These are phyloP conservation scores for Fregata magnificens DNA, from an alignment of 2,113 vertebrate genomes.

Conservation along the genomic window DNA sequence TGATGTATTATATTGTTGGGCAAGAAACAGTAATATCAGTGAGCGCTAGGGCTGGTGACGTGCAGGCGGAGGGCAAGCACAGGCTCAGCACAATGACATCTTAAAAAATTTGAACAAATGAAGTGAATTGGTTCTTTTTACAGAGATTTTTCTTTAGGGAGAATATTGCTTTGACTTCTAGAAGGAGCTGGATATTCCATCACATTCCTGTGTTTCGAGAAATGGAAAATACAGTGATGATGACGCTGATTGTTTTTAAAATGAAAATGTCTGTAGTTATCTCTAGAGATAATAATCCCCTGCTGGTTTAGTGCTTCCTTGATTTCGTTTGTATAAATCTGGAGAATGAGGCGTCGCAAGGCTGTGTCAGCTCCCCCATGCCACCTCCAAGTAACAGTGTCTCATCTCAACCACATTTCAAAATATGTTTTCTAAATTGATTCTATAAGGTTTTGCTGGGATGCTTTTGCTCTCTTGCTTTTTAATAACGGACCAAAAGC, in stretches of 20 bases:
- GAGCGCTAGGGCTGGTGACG: not conserved
- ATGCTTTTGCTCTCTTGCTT: not conserved
- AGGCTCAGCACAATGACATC: not conserved
- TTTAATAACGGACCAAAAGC: not conserved
- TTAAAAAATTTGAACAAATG: not conserved
- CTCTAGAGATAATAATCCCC: slow-evolving; percentile 38
- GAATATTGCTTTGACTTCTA: not conserved
- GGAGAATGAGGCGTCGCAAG: not conserved
- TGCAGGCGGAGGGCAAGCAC: not conserved
- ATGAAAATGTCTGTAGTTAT: slow-evolving; percentile 37
- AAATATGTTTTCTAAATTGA: not conserved
- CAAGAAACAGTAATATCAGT: rapidly evolving
- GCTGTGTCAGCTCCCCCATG: not conserved
- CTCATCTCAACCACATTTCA: not conserved
- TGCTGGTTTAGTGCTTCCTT: slow-evolving; percentile 47
- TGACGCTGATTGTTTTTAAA: slow-evolving; percentile 14
- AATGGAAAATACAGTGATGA: slow-evolving; percentile 5
- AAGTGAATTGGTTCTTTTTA: not conserved
- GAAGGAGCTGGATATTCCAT: slow-evolving; percentile 12
- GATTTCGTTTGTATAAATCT: not conserved
- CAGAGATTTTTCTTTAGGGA: not conserved
- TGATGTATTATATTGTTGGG: not conserved
- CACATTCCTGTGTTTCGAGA: not conserved
- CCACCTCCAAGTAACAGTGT: not conserved
- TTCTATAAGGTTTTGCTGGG: not conserved